Evolutionary conservation across 37 sponge, comb jelly and placozoan genomes (phyloP), one percentile per base, ranked within the genome.

Genomic region (Geodia barretti): DNA sequence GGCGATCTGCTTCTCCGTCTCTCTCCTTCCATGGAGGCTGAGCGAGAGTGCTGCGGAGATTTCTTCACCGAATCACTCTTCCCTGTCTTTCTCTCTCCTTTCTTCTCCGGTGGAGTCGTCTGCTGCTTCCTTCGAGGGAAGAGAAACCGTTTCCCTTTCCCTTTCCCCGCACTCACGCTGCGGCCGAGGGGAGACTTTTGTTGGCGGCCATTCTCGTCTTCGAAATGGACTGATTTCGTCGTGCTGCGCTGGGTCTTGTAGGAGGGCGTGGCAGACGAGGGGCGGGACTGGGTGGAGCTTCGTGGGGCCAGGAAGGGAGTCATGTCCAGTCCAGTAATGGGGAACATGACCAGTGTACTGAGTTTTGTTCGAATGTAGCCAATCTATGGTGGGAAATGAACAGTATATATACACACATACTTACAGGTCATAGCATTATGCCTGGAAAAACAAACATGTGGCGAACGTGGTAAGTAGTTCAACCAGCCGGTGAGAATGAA

Each of bases 321-420:
- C 89, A 94, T 89, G 60, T 96, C 89, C 24, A 98, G 83, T 36
- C 91, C 87, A 4, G 62, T 79, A 39, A 85, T 69, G 26, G 97
- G 97, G 37, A 92, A 94, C 41, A 88, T 72, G 39, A 98, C 92
- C 36, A 92, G 58, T 5, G 95, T 92, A 40, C 89, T 67, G 59
- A 97, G 73, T 83, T 97, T 97, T 14, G 90, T 73, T 11, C 88
- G 88, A 25, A n/a, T 37, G 64, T 77, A 76, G 7, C 87, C 91
- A 74, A 82, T 84, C 94, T 93, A 39, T 4, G 43, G 41, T 21
- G 20, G 33, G 30, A 68, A 2, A 30, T 24, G 60, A n/a, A n/a
- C n/a, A n/a, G n/a, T n/a, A n/a, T 5, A 74, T 2, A 41, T 43
- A 14, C n/a, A n/a, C n/a, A n/a, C n/a, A n/a, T n/a, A n/a, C n/a